phyloP scores from a whole-genome alignment of 2,113 vertebrate species.

The Deroptyus accipitrinus region DNA sequence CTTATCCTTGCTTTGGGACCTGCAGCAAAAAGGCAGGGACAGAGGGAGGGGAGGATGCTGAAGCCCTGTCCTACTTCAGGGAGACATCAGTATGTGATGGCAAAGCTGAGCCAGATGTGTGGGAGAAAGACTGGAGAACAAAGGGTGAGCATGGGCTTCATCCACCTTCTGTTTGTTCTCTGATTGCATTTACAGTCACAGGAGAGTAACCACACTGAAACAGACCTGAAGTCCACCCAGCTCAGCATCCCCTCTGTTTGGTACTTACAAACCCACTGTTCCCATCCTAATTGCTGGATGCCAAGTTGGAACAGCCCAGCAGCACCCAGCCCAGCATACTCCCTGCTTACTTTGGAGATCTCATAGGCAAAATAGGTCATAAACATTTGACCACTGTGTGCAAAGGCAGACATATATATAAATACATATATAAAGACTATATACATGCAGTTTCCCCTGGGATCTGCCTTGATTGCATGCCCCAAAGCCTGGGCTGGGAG shows the following conservation, averaged over 20 bases:
- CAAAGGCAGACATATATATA: not conserved
- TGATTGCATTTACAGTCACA: not conserved
- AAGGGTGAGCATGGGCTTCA: not conserved
- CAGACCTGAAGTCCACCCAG: fast-evolving
- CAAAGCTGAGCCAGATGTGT: not conserved
- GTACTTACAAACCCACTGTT: fast-evolving
- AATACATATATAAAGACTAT: not conserved
- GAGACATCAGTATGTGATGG: fast-evolving
- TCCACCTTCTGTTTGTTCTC: not conserved
- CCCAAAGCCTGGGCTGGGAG: not conserved
- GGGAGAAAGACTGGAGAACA: not conserved
- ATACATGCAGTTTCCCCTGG: not conserved
- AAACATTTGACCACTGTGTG: not conserved
- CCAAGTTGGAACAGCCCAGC: not conserved
- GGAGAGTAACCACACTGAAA: not conserved
- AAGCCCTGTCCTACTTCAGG: not conserved
- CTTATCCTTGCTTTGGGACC: not conserved
- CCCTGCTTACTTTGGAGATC: not conserved
- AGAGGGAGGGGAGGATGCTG: too few relatives aligned
- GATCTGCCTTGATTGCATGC: fast-evolving
- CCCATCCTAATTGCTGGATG: not conserved
- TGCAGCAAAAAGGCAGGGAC: not conserved
- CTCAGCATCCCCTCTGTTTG: not conserved
- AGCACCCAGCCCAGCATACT: not conserved
- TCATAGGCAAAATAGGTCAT: not conserved